Conservation (phyloP, 2,888 invertebrate genomes). For the Dicranocentrus wangi region DNA sequence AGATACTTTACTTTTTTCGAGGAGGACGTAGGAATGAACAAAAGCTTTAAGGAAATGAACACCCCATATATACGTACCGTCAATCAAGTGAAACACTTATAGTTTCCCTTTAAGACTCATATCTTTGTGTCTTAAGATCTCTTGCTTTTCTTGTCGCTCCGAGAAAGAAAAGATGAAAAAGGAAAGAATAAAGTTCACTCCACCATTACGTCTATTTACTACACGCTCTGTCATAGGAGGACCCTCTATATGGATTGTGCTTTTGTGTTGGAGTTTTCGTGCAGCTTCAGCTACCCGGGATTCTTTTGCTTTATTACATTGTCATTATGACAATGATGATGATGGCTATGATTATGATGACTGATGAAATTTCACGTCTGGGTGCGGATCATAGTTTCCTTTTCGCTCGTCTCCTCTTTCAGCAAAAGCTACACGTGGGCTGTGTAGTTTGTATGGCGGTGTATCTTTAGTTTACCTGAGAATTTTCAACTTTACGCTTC, state of each 20-base stretch:
- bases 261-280: no score
- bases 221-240: no score
- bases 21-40: not conserved
- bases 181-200: constrained; percentile 29
- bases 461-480: no score
- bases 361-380: constrained; percentile 46
- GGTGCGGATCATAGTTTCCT: constrained; percentile 38
- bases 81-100: constrained; percentile 42
- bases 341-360: constrained; percentile 36
- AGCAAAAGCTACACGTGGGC: no score
- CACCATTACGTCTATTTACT: constrained; percentile 6
- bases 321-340: constrained; percentile 41
- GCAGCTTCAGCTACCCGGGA: constrained; percentile 8
- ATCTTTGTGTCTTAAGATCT: constrained; percentile 30
- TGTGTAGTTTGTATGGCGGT: no score
- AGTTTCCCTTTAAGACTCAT: not conserved
- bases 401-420: constrained; percentile 3
- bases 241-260: no score
- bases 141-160: not conserved
- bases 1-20: not conserved
- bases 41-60: constrained; percentile 36
- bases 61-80: constrained; percentile 25
- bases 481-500: no score
- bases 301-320: constrained; percentile 44
- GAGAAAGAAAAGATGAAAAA: constrained; percentile 36